phyloP scores from a whole-genome alignment of 2,113 vertebrate species.

The Sorex fumeus region DNA sequence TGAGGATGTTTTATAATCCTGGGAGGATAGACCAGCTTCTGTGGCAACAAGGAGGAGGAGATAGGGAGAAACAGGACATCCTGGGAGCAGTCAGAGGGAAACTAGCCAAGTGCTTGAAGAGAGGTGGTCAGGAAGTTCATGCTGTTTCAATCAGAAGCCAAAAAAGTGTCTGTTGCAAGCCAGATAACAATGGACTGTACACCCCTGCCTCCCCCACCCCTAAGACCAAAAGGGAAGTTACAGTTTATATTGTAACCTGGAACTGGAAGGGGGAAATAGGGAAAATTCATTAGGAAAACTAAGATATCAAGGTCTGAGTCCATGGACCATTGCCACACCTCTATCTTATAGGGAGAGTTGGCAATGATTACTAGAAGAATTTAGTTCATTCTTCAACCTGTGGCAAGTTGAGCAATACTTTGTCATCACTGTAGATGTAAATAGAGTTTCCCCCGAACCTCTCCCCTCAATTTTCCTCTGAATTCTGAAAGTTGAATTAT shows the following conservation, averaged over 20 bases:
- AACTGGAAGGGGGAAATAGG: constrained; percentile 39
- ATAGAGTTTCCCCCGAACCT: not conserved
- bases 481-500: constrained; percentile 21
- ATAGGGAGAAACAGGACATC: constrained; percentile 65
- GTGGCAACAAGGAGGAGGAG: constrained; percentile 24
- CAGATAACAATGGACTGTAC: constrained; percentile 69
- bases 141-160: constrained; percentile 57
- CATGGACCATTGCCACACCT: not conserved
- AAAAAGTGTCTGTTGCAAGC: constrained; percentile 56
- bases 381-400: constrained; percentile 22
- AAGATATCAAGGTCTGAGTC: not conserved
- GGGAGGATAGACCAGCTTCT: not conserved
- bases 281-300: constrained; percentile 61
- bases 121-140: constrained; percentile 67
- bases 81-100: constrained; percentile 67
- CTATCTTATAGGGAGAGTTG: not conserved
- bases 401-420: constrained; percentile 13
- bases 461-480: constrained; percentile 3
- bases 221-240: constrained; percentile 65
- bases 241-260: constrained; percentile 50
- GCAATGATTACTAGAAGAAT: constrained; percentile 8
- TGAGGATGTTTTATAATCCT: constrained; percentile 26
- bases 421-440: constrained; percentile 27
- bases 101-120: constrained; percentile 56
- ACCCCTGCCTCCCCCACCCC: not conserved